A percentile compares a stretch with the other conserved stretches of the same genome.
Conservation (phyloP, 2,797 vertebrate species). For the Mycteria americana region DNA sequence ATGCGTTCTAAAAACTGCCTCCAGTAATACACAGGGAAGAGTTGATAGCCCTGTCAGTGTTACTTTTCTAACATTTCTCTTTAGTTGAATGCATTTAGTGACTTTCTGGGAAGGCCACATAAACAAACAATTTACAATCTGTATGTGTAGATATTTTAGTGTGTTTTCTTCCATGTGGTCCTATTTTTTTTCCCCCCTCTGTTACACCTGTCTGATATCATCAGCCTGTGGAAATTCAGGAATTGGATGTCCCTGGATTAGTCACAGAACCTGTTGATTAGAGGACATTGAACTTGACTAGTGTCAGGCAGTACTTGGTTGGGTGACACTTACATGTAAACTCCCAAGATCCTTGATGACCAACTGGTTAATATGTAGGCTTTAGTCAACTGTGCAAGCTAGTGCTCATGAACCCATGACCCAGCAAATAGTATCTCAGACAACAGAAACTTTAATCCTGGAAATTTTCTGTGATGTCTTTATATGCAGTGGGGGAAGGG, state of each 20-base stretch:
- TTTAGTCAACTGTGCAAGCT: not conserved
- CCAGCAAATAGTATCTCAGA: not conserved
- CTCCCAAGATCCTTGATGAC: not conserved
- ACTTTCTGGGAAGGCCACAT: not conserved
- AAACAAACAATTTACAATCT: not conserved
- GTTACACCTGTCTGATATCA: not conserved
- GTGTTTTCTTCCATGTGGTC: not conserved
- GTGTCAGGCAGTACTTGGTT: not conserved
- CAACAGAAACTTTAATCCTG: not conserved
- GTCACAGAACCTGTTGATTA: not conserved
- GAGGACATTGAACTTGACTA: not conserved
- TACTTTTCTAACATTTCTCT: not conserved
- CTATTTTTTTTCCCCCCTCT: not conserved
- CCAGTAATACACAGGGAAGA: not conserved
- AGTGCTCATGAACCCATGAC: not conserved
- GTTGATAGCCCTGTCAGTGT: not conserved
- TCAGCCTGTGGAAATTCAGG: not conserved
- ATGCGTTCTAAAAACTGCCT: not conserved
- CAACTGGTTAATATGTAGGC: constrained; percentile 24
- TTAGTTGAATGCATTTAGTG: not conserved
- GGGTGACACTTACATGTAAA: not conserved
- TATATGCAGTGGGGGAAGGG: not conserved
- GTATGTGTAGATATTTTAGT: not conserved
- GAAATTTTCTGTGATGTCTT: not conserved
- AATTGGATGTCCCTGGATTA: not conserved